A percentile compares a stretch with the other conserved stretches of the same genome.
phyloP scores from a whole-genome alignment of 2,797 vertebrate genomes.

The Craterocephalus amniculus region DNA sequence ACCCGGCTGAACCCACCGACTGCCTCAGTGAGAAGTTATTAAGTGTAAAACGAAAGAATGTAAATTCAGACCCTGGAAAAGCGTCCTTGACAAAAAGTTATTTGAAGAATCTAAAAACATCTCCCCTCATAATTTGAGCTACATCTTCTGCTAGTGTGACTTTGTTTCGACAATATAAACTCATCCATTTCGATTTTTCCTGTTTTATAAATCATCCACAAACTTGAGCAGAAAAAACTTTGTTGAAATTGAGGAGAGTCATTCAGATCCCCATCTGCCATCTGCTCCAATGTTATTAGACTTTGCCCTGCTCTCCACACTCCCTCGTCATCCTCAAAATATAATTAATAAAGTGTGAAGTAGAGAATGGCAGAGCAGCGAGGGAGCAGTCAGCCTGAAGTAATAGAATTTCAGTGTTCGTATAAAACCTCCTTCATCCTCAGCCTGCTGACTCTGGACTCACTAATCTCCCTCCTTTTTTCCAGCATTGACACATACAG shows the following conservation, averaged over 20 bases:
- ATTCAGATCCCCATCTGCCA: background rate
- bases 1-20: background rate
- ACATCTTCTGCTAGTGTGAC: too few species aligned
- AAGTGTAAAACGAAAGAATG: background rate
- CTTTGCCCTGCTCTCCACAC: slow-evolving; percentile 5
- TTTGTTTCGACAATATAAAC: too few species aligned
- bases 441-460: slow-evolving; percentile 30
- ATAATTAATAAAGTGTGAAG: slow-evolving; percentile 66
- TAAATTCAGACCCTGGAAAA: background rate
- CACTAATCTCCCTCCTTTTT: slow-evolving; percentile 19
- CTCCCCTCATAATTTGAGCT: too few species aligned
- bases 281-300: slow-evolving; percentile 11
- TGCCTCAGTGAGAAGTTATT: background rate
- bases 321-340: slow-evolving; percentile 13
- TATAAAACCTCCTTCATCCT: slow-evolving; percentile 41
- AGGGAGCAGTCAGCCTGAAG: slow-evolving; percentile 15
- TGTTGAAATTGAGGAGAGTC: background rate
- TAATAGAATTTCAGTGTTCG: slow-evolving; percentile 38
- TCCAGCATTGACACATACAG: background rate
- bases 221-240: too few species aligned
- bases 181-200: too few species aligned
- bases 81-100: background rate
- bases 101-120: background rate
- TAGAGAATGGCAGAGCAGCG: slow-evolving; percentile 42
- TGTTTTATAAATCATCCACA: too few species aligned